Percentiles rank a stretch among this genome's conserved stretches.
Conservation (phyloP, 2,888 invertebrate genomes). For the Matsumyia berberina region DNA sequence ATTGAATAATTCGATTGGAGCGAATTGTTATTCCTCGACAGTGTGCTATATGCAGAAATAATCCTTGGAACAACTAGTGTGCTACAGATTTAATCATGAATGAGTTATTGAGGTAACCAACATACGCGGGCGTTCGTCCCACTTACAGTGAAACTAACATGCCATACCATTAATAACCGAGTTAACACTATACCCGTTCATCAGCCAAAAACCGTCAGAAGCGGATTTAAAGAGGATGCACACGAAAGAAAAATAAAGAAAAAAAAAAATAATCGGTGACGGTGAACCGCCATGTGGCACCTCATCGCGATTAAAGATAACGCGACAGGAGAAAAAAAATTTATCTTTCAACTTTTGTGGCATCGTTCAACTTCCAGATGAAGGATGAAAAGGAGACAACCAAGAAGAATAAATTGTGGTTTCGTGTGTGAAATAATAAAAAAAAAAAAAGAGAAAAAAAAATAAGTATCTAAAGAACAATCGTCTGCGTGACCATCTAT, state of each 20-base stretch:
- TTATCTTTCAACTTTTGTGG: constrained; percentile 47
- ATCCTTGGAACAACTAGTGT: constrained; percentile 30
- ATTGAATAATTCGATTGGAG: constrained; percentile 62
- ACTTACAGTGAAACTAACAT: constrained; percentile 24
- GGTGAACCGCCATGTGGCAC: constrained; percentile 74
- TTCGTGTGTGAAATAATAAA: constrained; percentile 73
- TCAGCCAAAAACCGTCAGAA: constrained; percentile 24
- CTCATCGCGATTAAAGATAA: constrained; percentile 75
- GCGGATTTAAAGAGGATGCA: constrained; percentile 1
- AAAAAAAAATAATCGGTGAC: constrained; percentile 67
- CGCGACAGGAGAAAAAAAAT: constrained; percentile 42
- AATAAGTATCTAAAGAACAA: constrained; percentile 37
- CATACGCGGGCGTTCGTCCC: constrained; percentile 25
- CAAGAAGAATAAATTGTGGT: constrained; percentile 53
- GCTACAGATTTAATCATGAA: constrained; percentile 67
- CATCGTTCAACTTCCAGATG: constrained; percentile 35
- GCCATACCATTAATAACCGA: constrained; percentile 42
- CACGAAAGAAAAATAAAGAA: background rate
- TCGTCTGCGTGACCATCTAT: constrained; percentile 53
- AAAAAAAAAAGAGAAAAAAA: constrained; percentile 47
- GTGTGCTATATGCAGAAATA: constrained; percentile 29
- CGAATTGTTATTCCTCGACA: constrained; percentile 41
- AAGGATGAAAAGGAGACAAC: constrained; percentile 23
- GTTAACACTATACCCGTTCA: constrained; percentile 44
- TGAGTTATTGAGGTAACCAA: constrained; percentile 54